These are phyloP conservation scores for Euzetes globulus DNA, from an alignment of 2,888 invertebrate genomes.

Conservation along the genomic window DNA sequence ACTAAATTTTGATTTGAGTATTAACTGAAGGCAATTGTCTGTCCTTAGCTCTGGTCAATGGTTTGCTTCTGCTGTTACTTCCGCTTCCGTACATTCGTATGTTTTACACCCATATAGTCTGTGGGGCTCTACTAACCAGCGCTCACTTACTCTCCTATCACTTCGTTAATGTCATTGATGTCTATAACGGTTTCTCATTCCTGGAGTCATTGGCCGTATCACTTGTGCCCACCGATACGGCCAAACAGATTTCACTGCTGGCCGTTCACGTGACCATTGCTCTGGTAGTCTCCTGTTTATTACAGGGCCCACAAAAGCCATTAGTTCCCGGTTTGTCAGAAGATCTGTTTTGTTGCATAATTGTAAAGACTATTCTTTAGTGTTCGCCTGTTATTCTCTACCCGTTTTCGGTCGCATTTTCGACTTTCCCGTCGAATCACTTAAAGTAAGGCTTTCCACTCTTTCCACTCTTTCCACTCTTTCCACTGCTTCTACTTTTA, in stretches of 20 bases:
- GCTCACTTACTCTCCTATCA: slow-evolving; percentile 49
- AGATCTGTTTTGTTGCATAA: neutral
- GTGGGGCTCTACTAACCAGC: slow-evolving; percentile 48
- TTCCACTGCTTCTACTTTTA: too few relatives aligned
- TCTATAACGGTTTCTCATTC: slow-evolving; percentile 39
- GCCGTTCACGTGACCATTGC: slow-evolving; percentile 47
- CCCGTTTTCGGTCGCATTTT: slow-evolving; percentile 51
- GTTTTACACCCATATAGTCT: slow-evolving; percentile 52
- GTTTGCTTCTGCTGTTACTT: slow-evolving; percentile 50
- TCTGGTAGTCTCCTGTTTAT: slow-evolving; percentile 46
- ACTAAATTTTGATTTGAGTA: neutral
- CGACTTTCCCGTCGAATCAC: slow-evolving; percentile 47
- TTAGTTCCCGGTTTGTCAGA: slow-evolving; percentile 42
- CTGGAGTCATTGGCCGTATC: slow-evolving; percentile 43
- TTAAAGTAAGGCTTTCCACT: slow-evolving; percentile 35
- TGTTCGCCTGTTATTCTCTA: slow-evolving; percentile 50
- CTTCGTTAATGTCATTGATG: slow-evolving; percentile 48
- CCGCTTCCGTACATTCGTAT: slow-evolving; percentile 50
- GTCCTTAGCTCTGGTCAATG: slow-evolving; percentile 50
- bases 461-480: too few relatives aligned
- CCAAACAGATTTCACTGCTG: slow-evolving; percentile 46
- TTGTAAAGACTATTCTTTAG: neutral
- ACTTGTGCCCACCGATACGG: slow-evolving; percentile 42
- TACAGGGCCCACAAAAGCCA: slow-evolving; percentile 47
- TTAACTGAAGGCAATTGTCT: slow-evolving; percentile 33